Percentiles rank a stretch among this genome's conserved stretches.
Evolutionary conservation across 2,113 vertebrate species (phyloP).

Genomic region (Calyptomena viridis): DNA sequence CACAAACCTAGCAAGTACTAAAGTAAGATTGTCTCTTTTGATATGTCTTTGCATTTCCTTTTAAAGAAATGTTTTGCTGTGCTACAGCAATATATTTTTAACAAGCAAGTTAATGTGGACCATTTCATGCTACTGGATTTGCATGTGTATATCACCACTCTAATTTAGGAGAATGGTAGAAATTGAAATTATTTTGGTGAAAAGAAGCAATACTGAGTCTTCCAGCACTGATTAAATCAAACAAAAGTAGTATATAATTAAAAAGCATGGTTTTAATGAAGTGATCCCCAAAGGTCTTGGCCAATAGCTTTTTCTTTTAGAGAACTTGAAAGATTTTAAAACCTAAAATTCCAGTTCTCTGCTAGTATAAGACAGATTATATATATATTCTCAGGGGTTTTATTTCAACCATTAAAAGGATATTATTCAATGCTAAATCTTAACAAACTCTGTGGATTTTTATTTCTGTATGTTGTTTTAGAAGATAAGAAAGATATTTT

Average conservation of each 20-base stretch:
- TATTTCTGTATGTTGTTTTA: not conserved
- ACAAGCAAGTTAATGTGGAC: not conserved
- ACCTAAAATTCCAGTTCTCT: not conserved
- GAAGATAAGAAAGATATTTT: not conserved
- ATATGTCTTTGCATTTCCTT: slow-evolving; percentile 1
- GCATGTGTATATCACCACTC: accelerated
- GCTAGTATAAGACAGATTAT: not conserved
- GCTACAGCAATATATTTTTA: not conserved
- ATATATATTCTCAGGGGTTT: not conserved
- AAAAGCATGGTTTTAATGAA: not conserved
- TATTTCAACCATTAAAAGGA: not conserved
- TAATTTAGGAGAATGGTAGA: not conserved
- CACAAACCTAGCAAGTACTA: not conserved
- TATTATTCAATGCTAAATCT: not conserved
- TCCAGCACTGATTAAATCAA: not conserved
- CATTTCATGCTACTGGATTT: not conserved
- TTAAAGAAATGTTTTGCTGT: not conserved
- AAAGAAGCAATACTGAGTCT: not conserved
- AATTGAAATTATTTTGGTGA: not conserved
- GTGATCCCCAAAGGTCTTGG: not conserved
- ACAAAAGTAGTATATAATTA: not conserved
- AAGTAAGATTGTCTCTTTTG: not conserved
- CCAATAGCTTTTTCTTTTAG: not conserved
- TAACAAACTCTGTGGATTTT: not conserved
- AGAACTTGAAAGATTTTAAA: not conserved